Evolutionary conservation across 2,113 vertebrate genomes (phyloP), one percentile per base, ranked within the genome.

Genomic region (Lycaon pictus): DNA sequence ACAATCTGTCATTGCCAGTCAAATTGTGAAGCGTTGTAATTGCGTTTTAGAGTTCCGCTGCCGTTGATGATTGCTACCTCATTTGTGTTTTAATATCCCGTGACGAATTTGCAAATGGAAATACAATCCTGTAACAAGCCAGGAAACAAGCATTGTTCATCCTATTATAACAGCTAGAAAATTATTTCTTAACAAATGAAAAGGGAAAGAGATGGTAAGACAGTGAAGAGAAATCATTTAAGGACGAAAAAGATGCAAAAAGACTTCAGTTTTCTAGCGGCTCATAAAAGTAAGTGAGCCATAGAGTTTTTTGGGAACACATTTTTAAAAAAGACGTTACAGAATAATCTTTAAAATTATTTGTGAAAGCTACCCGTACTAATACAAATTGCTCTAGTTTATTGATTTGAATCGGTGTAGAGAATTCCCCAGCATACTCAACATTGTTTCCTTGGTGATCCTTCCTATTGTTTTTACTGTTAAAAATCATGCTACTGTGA

Each of bases 11-110:
- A 95, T 96, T 95, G 95, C 96, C 87, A 96, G 96, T 96, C 92
- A 96, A 93, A 94, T 95, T 51, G 81, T 95, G 81, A 95, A 81
- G 77, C 90, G 55, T 27, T 76, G 67, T 97, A 98, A 97, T 98
- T 97, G 81, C 96, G 92, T 96, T 96, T 97, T 83, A 96, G 95
- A 91, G 82, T 93, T 97, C 90, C 65, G 65, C n/a, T 63, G 62
- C 81, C 88, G 94, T 93, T 96, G 97, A 97, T 98, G 96, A 96
- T 72, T 93, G 90, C 90, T 93, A 91, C 95, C 85, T 98, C 97
- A 96, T 98, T 98, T 98, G 95, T 80, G 97, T 95, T 96, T 96
- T 98, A 98, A 98, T 98, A 95, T 76, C 94, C 96, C 97, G 86
- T 98, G 97, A 98, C 77, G 0, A 96, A 98, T 96, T 95, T 96